Evolutionary conservation across 2,888 invertebrate genomes (phyloP).

Genomic region (Oxystoma pomonae): DNA sequence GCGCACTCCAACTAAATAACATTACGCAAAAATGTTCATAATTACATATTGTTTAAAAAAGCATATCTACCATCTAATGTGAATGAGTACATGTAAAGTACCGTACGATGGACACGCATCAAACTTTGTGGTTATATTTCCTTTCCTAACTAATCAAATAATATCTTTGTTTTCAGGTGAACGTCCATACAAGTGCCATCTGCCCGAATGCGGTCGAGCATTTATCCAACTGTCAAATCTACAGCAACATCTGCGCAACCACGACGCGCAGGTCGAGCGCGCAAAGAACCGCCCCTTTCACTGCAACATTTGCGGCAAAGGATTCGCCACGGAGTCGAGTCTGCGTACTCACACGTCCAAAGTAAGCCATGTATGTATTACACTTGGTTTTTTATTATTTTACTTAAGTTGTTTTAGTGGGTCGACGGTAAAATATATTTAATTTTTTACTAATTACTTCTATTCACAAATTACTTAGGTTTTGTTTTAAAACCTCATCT

Average conservation of each 20-base stretch:
- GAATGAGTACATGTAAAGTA: no score
- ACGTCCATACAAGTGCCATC: slow-evolving; percentile 94
- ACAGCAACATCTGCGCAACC: slow-evolving; percentile 92
- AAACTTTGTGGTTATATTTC: no score
- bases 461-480: no score
- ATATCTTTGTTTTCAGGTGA: slow-evolving; percentile 66
- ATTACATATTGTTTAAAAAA: no score
- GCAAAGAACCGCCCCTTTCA: slow-evolving; percentile 94
- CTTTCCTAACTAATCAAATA: neutral
- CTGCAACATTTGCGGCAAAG: slow-evolving; percentile 94
- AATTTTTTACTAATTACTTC: no score
- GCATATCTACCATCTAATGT: no score
- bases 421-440: neutral
- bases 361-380: slow-evolving; percentile 74
- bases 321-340: slow-evolving; percentile 94
- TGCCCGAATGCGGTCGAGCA: slow-evolving; percentile 92
- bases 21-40: no score
- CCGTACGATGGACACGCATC: no score
- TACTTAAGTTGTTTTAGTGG: neutral
- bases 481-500: no score
- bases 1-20: no score
- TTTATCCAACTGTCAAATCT: slow-evolving; percentile 96
- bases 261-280: slow-evolving; percentile 92
- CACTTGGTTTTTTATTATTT: slow-evolving; percentile 26
- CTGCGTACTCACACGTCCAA: slow-evolving; percentile 93